Evolutionary conservation across 2,888 invertebrate species (phyloP), one percentile per base, ranked within the genome.

Genomic region (Sialis lutaria): DNA sequence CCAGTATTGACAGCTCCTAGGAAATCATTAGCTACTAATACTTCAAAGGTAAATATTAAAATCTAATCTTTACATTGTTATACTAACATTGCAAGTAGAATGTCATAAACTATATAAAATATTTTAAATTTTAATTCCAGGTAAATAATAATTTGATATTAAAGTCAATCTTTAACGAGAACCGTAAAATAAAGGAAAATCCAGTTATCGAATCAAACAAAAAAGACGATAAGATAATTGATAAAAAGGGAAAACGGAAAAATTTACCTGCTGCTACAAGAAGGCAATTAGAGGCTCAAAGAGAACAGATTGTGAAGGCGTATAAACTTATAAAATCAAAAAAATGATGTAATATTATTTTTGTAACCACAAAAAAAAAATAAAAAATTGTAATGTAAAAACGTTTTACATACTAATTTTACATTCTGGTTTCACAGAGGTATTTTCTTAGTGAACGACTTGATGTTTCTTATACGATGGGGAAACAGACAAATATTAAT

Each of bases 1-100:
- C 87, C 88, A 33, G 63, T 70, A 45, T 65, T 86, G 37, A 59
- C 66, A 4, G 59, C 64, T 44, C 77, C 79, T 1, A 67, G 67
- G 48, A 42, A 42, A 42, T 42, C 42, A 8, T 13, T 6, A 5
- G 8, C 7, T 40, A 40, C 40, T 1, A n/a, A 5, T 7, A 53
- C 51, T 9, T 48, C 57, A n/a, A 55, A 57, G 50, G 59, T 60
- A 53, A 55, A 53, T 30, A 13, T 12, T 41, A n/a, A 10, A 6
- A 33, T 32, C 6, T 47, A 43, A 37, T 1, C 46, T 40, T 5
- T 35, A 42, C 13, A 45, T 49, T 32, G 2, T 22, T 22, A 22
- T 22, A 22, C 22, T 22, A 4, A 4, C 22, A 22, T 22, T 22
- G 22, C 22, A 22, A 22, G 22, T 22, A 22, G 4, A 22, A 22